Conservation (phyloP, 2,888 invertebrate species). For the Drosophila silvestris region DNA sequence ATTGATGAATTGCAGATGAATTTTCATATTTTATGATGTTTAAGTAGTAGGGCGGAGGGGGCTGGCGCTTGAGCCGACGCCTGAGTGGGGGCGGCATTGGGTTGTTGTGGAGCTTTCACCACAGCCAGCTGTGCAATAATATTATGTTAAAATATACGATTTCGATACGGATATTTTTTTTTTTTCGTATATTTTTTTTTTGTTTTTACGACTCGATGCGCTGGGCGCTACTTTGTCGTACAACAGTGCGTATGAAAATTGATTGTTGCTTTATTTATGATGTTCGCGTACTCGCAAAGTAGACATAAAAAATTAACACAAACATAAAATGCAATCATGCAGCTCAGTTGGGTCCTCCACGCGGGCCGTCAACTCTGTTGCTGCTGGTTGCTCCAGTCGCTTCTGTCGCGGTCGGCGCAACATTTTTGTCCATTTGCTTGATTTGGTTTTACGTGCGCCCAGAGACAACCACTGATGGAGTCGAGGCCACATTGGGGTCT, state of each 20-base stretch:
- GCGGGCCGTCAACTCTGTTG: conserved; percentile 9
- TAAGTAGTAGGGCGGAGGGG: conserved; percentile 59
- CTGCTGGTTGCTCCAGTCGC: conserved; percentile 1
- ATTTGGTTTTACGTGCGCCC: conserved; percentile 76
- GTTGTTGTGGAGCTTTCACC: conserved; percentile 12
- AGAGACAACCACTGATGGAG: conserved; percentile 53
- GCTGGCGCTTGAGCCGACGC: conserved; percentile 10
- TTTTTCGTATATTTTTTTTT: neutral
- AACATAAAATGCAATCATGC: conserved; percentile 82
- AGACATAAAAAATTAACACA: conserved; percentile 78
- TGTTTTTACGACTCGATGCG: conserved; percentile 63
- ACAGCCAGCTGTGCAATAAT: conserved; percentile 68
- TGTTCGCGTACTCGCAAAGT: conserved; percentile 62
- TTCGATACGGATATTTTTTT: conserved; percentile 55
- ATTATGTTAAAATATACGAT: conserved; percentile 81
- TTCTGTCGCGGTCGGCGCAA: conserved; percentile 16
- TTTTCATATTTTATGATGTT: conserved; percentile 83
- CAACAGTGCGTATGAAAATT: conserved; percentile 78
- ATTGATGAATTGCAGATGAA: conserved; percentile 85
- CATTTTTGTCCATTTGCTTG: conserved; percentile 73
- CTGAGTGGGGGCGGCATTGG: neutral
- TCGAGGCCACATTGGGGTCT: conserved; percentile 28
- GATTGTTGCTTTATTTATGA: conserved; percentile 80
- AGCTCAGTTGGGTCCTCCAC: conserved; percentile 49
- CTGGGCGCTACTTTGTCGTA: conserved; percentile 62